Percentiles rank a stretch among this genome's conserved stretches.
Evolutionary conservation across 2,888 invertebrate genomes (phyloP).

Genomic region (Chelonus formosanus): DNA sequence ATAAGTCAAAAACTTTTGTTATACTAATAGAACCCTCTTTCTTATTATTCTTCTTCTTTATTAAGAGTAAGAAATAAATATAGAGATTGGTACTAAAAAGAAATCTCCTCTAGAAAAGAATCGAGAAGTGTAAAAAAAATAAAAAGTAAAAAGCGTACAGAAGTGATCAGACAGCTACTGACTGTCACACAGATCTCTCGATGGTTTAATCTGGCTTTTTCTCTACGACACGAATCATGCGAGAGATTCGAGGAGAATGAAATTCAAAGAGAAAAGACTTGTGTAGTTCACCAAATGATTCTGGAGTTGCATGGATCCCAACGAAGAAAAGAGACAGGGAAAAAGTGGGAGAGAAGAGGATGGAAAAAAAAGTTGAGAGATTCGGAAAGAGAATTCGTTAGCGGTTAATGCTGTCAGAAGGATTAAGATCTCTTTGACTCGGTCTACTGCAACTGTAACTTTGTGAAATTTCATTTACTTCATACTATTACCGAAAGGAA

Average conservation of each 20-base stretch:
- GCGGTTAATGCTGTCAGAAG: constrained; percentile 53
- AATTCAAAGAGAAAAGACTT: constrained; percentile 14
- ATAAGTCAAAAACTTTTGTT: too few species aligned
- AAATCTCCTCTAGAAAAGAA: constrained; percentile 1
- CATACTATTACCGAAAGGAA: neutral
- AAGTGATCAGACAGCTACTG: constrained; percentile 42
- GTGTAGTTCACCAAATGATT: constrained; percentile 2
- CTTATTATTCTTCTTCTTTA: constrained; percentile 17
- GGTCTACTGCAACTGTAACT: constrained; percentile 5
- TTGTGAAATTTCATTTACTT: constrained; percentile 16
- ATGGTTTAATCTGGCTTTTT: constrained; percentile 59
- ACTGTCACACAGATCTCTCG: constrained; percentile 48
- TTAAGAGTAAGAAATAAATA: constrained; percentile 38
- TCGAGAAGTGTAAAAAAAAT: constrained; percentile 26
- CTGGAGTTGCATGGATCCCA: constrained; percentile 4
- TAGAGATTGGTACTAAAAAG: constrained; percentile 44
- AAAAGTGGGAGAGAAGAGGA: neutral
- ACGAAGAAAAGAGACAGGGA: constrained; percentile 11
- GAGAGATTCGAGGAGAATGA: constrained; percentile 13
- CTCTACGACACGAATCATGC: constrained; percentile 32
- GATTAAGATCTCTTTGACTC: constrained; percentile 52
- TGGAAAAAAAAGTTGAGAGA: constrained; percentile 21
- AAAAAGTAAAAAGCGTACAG: constrained; percentile 31
- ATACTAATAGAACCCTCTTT: too few species aligned
- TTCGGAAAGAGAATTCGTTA: constrained; percentile 58